Evolutionary conservation across 2,797 vertebrate genomes (phyloP).

Genomic region (Protosalanx chinensis): DNA sequence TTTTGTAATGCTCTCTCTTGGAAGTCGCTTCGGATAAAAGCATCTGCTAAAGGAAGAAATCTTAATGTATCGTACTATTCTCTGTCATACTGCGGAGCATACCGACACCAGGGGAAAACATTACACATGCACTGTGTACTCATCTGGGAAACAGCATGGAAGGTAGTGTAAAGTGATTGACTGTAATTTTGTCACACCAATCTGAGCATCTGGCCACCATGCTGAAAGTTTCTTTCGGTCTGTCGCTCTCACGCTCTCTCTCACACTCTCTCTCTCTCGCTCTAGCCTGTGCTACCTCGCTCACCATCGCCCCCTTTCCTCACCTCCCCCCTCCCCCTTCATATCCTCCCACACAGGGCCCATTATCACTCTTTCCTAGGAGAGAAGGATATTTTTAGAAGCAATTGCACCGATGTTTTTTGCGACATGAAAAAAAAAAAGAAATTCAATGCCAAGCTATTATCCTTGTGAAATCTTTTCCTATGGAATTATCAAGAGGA

Average conservation of each 20-base stretch:
- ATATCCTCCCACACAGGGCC: conserved; percentile 43
- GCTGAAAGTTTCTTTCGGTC: conserved; percentile 19
- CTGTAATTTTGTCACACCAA: conserved; percentile 34
- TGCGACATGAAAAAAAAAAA: conserved; percentile 28
- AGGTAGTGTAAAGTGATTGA: conserved; percentile 18
- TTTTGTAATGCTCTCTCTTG: too few species aligned
- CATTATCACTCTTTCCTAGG: conserved; percentile 44
- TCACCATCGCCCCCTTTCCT: conserved; percentile 22
- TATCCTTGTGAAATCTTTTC: conserved; percentile 34
- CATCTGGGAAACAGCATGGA: too few species aligned
- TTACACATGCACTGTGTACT: conserved; percentile 16
- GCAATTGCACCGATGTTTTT: conserved; percentile 40
- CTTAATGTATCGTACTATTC: too few species aligned
- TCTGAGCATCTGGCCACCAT: conserved; percentile 37
- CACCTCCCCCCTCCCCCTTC: conserved; percentile 29
- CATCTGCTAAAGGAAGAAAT: too few species aligned
- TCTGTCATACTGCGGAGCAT: neutral
- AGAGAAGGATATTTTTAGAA: conserved; percentile 52
- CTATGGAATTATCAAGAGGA: conserved; percentile 36
- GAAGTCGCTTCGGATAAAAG: too few species aligned
- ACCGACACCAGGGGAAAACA: neutral
- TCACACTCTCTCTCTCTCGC: neutral
- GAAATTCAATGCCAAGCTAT: conserved; percentile 42
- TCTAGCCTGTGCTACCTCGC: conserved; percentile 4
- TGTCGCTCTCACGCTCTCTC: conserved; percentile 23